Evolutionary conservation across 1,140 invertebrate genomes (phyloP), one percentile per base, ranked within the genome.

Genomic region (Drosophila ananassae): DNA sequence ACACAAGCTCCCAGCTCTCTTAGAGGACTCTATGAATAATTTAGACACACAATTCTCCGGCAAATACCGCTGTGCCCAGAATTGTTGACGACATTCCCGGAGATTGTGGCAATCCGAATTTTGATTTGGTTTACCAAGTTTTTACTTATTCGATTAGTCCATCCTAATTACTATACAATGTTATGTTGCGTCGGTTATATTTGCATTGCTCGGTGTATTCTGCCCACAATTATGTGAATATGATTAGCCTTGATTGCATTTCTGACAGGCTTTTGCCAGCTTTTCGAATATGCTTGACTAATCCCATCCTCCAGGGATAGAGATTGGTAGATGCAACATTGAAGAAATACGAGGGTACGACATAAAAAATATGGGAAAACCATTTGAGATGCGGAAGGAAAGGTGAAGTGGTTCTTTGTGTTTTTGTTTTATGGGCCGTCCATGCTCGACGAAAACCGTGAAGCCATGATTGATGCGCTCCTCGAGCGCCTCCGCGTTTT

Each of bases 391-490:
- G 73, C 79, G 73, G 61, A 80, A 77, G 80, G 77, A 77, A 85
- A 80, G 62, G 59, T 54, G 30, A 47, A 28, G 54, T 46, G 41
- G 21, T 30, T 13, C 57, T 60, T 57, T 59, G 58, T 59, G 58
- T 55, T 68, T 81, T 68, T 85, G 82, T 87, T 85, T 85, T 85
- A 85, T 87, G 82, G 82, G 72, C 64, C 73, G 66, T 24, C 52
- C 61, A 71, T 63, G 68, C 62, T 79, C 66, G 68, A 63, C 62
- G 68, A 63, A 39, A 46, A 37, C 50, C 59, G 34, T 62, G 44
- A 55, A 67, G 59, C 81, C 77, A 78, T 85, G 82, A 85, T 85
- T 87, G 82, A 85, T 85, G 82, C 62, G 82, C 61, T 58, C 34
- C 61, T 51, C 60, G 24, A 74, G 71, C 71, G 62, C 34, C 71